Conservation (phyloP, 1,140 invertebrate species). For the Ylistrum balloti region DNA sequence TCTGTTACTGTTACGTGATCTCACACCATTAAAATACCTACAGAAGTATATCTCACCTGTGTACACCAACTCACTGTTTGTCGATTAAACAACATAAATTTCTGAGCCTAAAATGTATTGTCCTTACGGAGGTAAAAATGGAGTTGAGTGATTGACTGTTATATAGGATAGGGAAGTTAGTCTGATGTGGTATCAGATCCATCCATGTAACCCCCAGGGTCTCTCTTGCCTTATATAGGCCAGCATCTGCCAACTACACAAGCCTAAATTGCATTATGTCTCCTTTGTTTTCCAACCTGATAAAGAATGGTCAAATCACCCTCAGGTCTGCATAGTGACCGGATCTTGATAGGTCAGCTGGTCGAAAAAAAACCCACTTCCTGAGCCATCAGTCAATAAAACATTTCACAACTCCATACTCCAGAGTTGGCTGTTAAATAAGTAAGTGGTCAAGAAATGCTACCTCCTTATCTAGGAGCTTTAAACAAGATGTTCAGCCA, state of each 20-base stretch:
- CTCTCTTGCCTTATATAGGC: neutral
- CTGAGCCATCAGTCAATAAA: neutral
- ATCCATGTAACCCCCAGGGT: neutral
- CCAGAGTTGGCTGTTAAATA: too few relatives aligned
- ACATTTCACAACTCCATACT: too few relatives aligned
- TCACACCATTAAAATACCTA: too few relatives aligned
- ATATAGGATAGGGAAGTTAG: neutral
- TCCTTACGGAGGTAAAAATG: too few relatives aligned
- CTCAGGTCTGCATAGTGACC: neutral
- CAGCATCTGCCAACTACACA: conserved; percentile 3
- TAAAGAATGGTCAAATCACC: conserved; percentile 2
- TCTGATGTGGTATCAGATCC: neutral
- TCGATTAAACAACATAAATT: too few relatives aligned
- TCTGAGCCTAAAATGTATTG: too few relatives aligned
- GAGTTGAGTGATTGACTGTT: neutral
- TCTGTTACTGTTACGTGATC: too few relatives aligned
- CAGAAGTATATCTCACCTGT: too few relatives aligned
- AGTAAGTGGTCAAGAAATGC: too few relatives aligned
- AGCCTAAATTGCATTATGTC: conserved; percentile 12
- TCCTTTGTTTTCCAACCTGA: neutral
- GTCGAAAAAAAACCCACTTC: neutral
- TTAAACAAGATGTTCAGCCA: too few relatives aligned
- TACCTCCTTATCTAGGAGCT: too few relatives aligned
- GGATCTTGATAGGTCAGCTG: neutral
- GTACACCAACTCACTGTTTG: too few relatives aligned